Percentiles rank a stretch among this genome's conserved stretches.
phyloP scores from a whole-genome alignment of 2,797 vertebrate genomes.

The Pangasius djambal region DNA sequence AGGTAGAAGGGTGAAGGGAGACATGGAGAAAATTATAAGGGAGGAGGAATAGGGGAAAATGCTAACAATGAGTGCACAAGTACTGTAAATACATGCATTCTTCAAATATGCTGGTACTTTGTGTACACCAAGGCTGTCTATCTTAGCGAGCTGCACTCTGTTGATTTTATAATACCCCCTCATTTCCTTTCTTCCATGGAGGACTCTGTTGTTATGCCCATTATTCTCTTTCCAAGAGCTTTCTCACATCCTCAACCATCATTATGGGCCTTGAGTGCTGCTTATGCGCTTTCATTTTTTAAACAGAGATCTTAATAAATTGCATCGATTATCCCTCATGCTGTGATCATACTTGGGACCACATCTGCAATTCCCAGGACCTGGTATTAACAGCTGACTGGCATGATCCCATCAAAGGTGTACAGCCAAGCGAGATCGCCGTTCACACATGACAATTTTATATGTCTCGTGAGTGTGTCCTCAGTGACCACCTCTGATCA shows the following conservation, averaged over 20 bases:
- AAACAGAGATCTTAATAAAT: conserved; percentile 61
- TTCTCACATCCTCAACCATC: conserved; percentile 61
- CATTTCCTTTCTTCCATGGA: conserved; percentile 58
- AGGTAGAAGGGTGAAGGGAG: conserved; percentile 29
- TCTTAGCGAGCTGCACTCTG: conserved; percentile 50
- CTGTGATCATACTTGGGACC: conserved; percentile 36
- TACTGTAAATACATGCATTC: conserved; percentile 56
- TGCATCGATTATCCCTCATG: conserved; percentile 55
- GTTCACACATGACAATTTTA: neutral
- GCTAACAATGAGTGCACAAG: conserved; percentile 54
- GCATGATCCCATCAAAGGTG: neutral
- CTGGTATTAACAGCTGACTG: conserved; percentile 22
- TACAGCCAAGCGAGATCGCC: neutral
- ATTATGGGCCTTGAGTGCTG: conserved; percentile 59
- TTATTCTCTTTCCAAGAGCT: conserved; percentile 62
- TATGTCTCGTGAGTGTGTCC: neutral
- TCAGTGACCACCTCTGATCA: neutral
- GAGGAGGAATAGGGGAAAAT: conserved; percentile 40
- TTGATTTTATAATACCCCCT: conserved; percentile 62
- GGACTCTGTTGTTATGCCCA: conserved; percentile 61
- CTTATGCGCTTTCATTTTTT: conserved; percentile 57
- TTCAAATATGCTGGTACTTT: conserved; percentile 60
- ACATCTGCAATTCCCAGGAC: conserved; percentile 52
- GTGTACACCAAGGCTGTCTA: conserved; percentile 52
- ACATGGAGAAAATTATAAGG: conserved; percentile 54